Evolutionary conservation across 2,888 invertebrate species (phyloP), one percentile per base, ranked within the genome.

Genomic region (Archips crataeganus): DNA sequence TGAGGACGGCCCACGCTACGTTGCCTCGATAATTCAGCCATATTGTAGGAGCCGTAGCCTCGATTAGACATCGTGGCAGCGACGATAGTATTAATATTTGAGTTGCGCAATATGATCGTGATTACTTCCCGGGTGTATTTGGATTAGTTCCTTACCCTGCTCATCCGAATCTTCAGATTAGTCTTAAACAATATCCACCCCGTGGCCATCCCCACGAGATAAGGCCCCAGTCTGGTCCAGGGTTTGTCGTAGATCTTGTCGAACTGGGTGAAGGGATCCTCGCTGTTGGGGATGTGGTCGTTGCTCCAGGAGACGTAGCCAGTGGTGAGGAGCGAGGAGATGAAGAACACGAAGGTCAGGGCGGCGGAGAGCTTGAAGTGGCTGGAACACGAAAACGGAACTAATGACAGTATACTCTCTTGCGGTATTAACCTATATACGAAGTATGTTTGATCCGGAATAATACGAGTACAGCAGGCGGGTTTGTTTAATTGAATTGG

Each of bases 201-300:
- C 0, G 97, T 96, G 23, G 96, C 95, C 97, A 98, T 98, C 78
- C 98, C 98, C 69, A 98, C 96, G 2, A 98, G 92, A 87, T 98
- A 98, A 0, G 98, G 98, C 0, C 98, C 98, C 13, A 98, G 90
- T 74, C 98, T 90, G 0, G 98, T 98, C 97, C 98, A 98, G 1
- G 98, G 98, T 88, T 98, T 98, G 90, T 98, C 98, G 87, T 98
- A 98, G 80, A 98, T 97, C 92, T 98, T 97, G 89, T 98, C 98
- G 87, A 98, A 98, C 67, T 97, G 95, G 0, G 97, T 97, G 85
- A 98, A 93, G 0, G 98, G 98, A 85, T 98, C 98, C 81, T 98
- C 97, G 15, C 96, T 95, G 88, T 95, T 95, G 8, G 98, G 98
- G 85, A 97, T 95, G 88, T 98, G 97, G 79, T 97, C 96, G 86